Percentiles rank a stretch among this genome's conserved stretches.
These are phyloP conservation scores for Lepetodrilus schrolli DNA, from an alignment of 2,888 invertebrate species.

Conservation along the genomic window DNA sequence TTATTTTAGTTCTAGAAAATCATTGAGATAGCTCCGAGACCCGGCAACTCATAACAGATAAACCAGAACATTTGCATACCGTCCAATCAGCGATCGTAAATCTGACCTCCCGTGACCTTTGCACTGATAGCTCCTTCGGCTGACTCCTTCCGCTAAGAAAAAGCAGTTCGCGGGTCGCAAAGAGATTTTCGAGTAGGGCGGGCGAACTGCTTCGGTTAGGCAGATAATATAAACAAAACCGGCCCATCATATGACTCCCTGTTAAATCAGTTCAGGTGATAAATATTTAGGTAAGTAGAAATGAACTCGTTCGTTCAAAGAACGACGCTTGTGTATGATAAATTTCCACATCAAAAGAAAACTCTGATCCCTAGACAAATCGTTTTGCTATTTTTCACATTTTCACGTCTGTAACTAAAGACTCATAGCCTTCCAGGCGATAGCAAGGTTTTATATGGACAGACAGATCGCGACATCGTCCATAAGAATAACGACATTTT, in stretches of 20 bases:
- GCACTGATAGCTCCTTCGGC: conserved; percentile 55
- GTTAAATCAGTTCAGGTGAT: conserved; percentile 13
- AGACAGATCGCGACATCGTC: background rate
- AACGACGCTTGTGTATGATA: conserved; percentile 37
- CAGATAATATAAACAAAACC: conserved; percentile 60
- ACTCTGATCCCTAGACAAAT: conserved; percentile 49
- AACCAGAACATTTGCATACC: conserved; percentile 64
- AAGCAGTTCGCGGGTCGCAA: conserved; percentile 62
- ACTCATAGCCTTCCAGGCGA: conserved; percentile 9
- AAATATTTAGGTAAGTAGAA: conserved; percentile 51
- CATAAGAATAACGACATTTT: background rate
- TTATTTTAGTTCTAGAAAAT: conserved; percentile 60
- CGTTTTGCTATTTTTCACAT: conserved; percentile 63
- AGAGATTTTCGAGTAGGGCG: conserved; percentile 46
- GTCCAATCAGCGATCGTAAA: conserved; percentile 63
- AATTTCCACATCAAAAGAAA: conserved; percentile 57
- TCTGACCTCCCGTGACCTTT: conserved; percentile 61
- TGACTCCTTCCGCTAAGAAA: conserved; percentile 59
- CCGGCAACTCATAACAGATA: conserved; percentile 60
- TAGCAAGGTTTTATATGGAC: background rate
- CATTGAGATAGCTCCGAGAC: conserved; percentile 57
- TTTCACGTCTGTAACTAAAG: conserved; percentile 31
- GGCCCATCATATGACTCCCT: conserved; percentile 18
- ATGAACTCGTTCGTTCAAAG: conserved; percentile 36
- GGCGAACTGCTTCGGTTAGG: conserved; percentile 49